Evolutionary conservation across 2,888 invertebrate species (phyloP).

Genomic region (Melolontha melolontha): DNA sequence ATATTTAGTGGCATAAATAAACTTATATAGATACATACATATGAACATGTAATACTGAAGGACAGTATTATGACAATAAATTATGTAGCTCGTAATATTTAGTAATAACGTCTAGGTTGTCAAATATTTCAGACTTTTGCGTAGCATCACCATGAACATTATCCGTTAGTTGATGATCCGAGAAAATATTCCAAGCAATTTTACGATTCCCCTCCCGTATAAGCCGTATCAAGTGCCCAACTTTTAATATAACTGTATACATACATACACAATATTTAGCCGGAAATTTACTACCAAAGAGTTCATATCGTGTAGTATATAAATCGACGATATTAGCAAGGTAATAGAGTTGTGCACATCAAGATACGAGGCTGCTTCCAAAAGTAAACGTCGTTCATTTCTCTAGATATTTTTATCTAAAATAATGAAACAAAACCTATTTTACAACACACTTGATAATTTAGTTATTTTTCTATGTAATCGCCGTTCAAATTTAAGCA

Average conservation of each 20-base stretch:
- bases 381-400: no score
- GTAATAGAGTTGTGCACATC: slow-evolving; percentile 18
- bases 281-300: slow-evolving; percentile 11
- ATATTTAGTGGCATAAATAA: no score
- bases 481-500: no score
- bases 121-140: slow-evolving; percentile 38
- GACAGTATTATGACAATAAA: slow-evolving; percentile 27
- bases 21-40: no score
- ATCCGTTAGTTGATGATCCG: slow-evolving; percentile 30
- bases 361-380: no score
- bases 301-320: slow-evolving; percentile 22
- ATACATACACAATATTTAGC: slow-evolving; percentile 26
- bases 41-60: background rate
- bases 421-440: no score
- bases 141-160: slow-evolving; percentile 32
- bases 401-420: no score
- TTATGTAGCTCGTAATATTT: slow-evolving; percentile 18
- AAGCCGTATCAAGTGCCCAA: slow-evolving; percentile 18
- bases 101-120: slow-evolving; percentile 9
- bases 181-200: slow-evolving; percentile 34
- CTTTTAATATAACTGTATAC: slow-evolving; percentile 34
- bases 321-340: slow-evolving; percentile 19
- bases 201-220: slow-evolving; percentile 24
- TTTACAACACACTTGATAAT: no score
- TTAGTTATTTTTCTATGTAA: no score